Percentiles rank a stretch among this genome's conserved stretches.
Conservation (phyloP, 2,113 vertebrate genomes). For the Collichthys lucidus region DNA sequence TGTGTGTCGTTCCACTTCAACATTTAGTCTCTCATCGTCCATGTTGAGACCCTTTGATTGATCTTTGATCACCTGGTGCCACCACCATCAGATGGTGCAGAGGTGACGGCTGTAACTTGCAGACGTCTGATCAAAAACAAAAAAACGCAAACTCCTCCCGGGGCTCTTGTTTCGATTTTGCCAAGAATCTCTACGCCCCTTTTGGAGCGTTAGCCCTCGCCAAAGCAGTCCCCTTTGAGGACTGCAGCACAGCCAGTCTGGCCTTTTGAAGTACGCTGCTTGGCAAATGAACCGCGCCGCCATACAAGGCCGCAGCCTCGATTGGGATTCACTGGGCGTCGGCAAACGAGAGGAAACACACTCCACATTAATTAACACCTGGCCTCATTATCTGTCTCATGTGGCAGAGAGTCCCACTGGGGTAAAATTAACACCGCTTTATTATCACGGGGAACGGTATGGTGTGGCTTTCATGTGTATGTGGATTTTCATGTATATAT, state of each 20-base stretch:
- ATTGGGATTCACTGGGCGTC: slow-evolving; percentile 77
- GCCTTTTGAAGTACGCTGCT: slow-evolving; percentile 77
- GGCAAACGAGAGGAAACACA: slow-evolving; percentile 64
- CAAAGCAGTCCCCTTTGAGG: slow-evolving; percentile 75
- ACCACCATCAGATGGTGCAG: slow-evolving; percentile 28
- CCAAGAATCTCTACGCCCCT: slow-evolving; percentile 55
- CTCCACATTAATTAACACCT: slow-evolving; percentile 85
- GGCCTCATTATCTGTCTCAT: slow-evolving; percentile 83
- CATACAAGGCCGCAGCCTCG: slow-evolving; percentile 56
- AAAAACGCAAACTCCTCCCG: slow-evolving; percentile 60
- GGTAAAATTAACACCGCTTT: slow-evolving; percentile 74
- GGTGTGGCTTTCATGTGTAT: slow-evolving; percentile 11
- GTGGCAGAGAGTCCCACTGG: slow-evolving; percentile 70
- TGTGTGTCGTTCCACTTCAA: too few species aligned
- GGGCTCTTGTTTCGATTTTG: slow-evolving; percentile 65
- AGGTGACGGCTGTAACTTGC: slow-evolving; percentile 40
- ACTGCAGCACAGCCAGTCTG: slow-evolving; percentile 64
- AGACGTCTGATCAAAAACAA: slow-evolving; percentile 63
- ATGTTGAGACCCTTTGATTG: too few species aligned
- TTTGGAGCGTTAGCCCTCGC: slow-evolving; percentile 64
- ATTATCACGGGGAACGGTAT: slow-evolving; percentile 53
- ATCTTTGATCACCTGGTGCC: too few species aligned
- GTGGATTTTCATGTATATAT: neutral
- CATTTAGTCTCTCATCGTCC: too few species aligned
- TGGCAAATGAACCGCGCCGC: slow-evolving; percentile 67